Conservation (phyloP, 2,797 vertebrate species). For the Fringilla coelebs region DNA sequence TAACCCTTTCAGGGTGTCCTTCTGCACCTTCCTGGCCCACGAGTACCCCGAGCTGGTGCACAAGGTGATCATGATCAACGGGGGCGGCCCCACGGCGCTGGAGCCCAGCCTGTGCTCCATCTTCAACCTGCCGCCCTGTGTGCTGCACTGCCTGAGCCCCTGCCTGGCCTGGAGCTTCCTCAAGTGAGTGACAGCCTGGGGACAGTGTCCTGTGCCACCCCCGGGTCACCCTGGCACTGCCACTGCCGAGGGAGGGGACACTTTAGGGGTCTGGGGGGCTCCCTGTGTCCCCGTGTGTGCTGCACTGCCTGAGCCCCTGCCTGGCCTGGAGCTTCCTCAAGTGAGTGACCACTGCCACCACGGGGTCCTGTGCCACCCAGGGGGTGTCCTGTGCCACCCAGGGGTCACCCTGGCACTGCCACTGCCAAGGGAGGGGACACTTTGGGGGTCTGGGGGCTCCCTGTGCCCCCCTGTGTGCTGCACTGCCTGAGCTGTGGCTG, state of each 20-base stretch:
- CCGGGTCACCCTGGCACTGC: background rate
- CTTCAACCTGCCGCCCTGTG: slow-evolving; percentile 91
- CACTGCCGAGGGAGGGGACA: background rate
- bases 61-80: slow-evolving; percentile 98
- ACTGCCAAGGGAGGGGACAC: no score
- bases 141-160: slow-evolving; percentile 92
- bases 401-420: no score
- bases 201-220: background rate
- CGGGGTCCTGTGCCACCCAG: no score
- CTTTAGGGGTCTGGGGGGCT: no score
- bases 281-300: no score
- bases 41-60: slow-evolving; percentile 96
- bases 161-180: slow-evolving; percentile 98
- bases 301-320: no score
- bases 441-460: no score
- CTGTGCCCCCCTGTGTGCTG: no score
- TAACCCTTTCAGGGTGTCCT: slow-evolving; percentile 84
- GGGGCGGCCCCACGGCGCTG: slow-evolving; percentile 92
- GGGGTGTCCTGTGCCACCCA: no score
- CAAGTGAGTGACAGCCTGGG: slow-evolving; percentile 86
- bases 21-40: slow-evolving; percentile 96
- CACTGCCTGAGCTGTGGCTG: no score
- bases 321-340: no score
- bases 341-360: no score
- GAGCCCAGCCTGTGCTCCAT: slow-evolving; percentile 97